These are phyloP conservation scores for Allygus modestus DNA, from an alignment of 2,888 invertebrate species.

Conservation along the genomic window DNA sequence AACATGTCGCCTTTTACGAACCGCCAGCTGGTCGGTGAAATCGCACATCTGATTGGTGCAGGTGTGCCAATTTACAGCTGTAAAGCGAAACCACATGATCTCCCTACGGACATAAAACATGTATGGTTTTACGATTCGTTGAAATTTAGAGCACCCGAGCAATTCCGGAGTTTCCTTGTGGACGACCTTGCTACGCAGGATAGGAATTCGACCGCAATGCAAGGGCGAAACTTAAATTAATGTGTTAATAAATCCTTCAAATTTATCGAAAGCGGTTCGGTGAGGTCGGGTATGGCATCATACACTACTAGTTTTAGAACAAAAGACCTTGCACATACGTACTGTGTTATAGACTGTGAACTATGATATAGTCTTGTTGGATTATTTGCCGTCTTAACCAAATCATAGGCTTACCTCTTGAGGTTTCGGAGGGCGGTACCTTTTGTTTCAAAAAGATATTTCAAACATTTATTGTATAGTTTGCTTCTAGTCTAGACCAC, in stretches of 20 bases:
- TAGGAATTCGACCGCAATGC: background rate
- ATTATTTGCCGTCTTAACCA: too few species aligned
- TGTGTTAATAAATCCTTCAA: conserved; percentile 34
- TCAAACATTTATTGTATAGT: too few species aligned
- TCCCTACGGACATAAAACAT: background rate
- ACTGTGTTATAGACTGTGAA: background rate
- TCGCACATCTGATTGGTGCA: background rate
- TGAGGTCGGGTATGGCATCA: background rate
- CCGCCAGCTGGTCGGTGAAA: conserved; percentile 14
- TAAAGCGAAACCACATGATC: conserved; percentile 20
- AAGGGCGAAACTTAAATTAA: conserved; percentile 18
- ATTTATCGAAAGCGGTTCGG: background rate
- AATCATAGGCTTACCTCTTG: too few species aligned
- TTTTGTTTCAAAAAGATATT: too few species aligned
- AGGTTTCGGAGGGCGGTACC: too few species aligned
- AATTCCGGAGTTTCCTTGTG: background rate
- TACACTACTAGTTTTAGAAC: background rate
- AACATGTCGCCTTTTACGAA: conserved; percentile 35
- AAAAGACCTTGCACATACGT: background rate
- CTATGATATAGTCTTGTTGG: background rate
- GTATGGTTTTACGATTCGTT: conserved; percentile 18
- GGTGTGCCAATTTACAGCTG: conserved; percentile 8
- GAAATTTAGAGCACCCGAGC: conserved; percentile 6
- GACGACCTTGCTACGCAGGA: background rate
- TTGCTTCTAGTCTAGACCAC: too few species aligned